These are phyloP conservation scores for Chorisops tibialis DNA, from an alignment of 2,888 invertebrate species.

Conservation along the genomic window DNA sequence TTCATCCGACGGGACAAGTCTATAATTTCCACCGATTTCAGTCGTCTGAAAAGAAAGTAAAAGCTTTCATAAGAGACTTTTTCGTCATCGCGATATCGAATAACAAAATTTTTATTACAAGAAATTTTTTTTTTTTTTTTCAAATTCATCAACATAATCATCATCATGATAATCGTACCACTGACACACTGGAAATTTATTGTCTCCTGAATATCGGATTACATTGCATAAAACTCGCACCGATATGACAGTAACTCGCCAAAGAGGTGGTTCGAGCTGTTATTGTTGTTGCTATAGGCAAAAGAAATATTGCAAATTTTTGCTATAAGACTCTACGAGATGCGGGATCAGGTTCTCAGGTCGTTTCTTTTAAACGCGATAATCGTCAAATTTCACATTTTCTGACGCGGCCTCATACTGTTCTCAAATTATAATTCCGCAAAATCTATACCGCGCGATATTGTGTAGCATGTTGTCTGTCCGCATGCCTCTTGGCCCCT, in stretches of 20 bases:
- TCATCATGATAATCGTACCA: not conserved
- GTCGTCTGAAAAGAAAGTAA: conserved; percentile 18
- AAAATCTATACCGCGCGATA: not conserved
- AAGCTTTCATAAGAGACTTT: conserved; percentile 14
- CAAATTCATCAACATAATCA: too few relatives aligned
- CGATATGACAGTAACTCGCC: not conserved
- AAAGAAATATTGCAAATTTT: not conserved
- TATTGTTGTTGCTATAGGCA: not conserved
- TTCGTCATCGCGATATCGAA: too few relatives aligned
- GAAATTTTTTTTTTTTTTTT: too few relatives aligned
- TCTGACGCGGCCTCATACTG: conserved; percentile 18
- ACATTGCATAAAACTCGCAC: conserved; percentile 11
- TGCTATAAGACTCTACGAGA: not conserved
- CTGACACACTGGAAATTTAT: not conserved
- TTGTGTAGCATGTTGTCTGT: not conserved
- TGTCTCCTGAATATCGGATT: conserved; percentile 17
- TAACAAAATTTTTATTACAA: too few relatives aligned
- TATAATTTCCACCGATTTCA: not conserved
- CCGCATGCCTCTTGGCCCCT: not conserved
- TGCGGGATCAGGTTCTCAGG: conserved; percentile 21
- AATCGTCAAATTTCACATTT: conserved; percentile 32
- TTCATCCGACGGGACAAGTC: too few relatives aligned
- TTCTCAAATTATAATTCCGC: conserved; percentile 10
- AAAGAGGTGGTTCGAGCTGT: too few relatives aligned
- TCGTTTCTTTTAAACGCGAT: conserved; percentile 22